Evolutionary conservation across 2,113 vertebrate species (phyloP).

Genomic region (Orientallactaga bullata): DNA sequence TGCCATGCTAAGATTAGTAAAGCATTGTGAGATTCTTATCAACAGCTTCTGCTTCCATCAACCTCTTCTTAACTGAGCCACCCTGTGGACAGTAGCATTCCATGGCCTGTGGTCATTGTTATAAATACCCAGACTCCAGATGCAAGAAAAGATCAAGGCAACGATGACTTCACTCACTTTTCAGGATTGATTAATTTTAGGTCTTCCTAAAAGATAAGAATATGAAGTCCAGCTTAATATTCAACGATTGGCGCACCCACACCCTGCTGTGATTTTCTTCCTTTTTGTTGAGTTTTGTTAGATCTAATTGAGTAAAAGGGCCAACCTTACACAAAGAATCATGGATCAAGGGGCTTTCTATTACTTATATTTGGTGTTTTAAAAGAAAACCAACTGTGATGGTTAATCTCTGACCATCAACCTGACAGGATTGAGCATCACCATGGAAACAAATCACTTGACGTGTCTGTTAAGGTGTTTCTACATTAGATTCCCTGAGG

Average conservation of each 20-base stretch:
- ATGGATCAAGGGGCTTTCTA: background rate
- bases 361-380: background rate
- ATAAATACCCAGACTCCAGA: background rate
- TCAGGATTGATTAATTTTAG: too few relatives aligned
- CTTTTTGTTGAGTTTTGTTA: slow-evolving; percentile 6
- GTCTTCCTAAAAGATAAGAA: background rate
- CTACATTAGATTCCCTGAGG: too few relatives aligned
- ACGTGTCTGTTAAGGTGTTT: too few relatives aligned
- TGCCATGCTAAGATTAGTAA: background rate
- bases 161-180: background rate
- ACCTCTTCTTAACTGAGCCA: background rate
- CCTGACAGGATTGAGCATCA: too few relatives aligned
- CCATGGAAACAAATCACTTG: too few relatives aligned
- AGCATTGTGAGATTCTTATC: background rate
- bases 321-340: background rate
- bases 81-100: too few relatives aligned
- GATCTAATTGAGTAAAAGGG: background rate
- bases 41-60: background rate
- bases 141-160: slow-evolving; percentile 20
- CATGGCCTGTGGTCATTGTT: background rate
- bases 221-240: background rate
- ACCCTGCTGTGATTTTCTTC: background rate
- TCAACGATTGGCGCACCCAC: background rate
- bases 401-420: too few relatives aligned
- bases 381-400: slow-evolving; percentile 4